Evolutionary conservation across 2,888 invertebrate species (phyloP).

Genomic region (Nudaria mundana): DNA sequence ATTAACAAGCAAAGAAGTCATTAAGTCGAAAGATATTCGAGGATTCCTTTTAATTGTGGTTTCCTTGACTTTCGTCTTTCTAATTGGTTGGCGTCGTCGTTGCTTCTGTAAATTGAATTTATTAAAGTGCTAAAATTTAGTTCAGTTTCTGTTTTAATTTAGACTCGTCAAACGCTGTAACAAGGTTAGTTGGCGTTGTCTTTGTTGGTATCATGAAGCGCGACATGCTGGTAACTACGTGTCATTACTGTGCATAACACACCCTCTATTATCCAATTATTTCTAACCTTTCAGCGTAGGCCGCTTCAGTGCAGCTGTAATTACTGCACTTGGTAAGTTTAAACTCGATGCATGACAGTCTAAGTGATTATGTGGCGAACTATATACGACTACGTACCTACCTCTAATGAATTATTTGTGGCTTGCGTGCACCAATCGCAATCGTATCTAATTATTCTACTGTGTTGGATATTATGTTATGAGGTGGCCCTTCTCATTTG

Average conservation of each 20-base stretch:
- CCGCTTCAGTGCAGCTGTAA: constrained; percentile 57
- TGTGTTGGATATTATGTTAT: constrained; percentile 41
- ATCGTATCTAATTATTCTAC: constrained; percentile 56
- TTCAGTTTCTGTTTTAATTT: constrained; percentile 14
- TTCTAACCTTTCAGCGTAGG: constrained; percentile 75
- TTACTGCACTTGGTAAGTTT: constrained; percentile 64
- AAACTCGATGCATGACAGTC: constrained; percentile 73
- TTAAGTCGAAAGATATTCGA: constrained; percentile 79
- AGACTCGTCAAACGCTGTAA: constrained; percentile 4
- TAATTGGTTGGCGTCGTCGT: constrained; percentile 75
- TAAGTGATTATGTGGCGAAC: constrained; percentile 72
- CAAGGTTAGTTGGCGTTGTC: constrained; percentile 15
- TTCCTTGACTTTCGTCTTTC: constrained; percentile 69
- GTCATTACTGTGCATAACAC: constrained; percentile 70
- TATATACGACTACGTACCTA: no score
- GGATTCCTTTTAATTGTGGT: constrained; percentile 79
- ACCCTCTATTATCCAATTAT: constrained; percentile 75
- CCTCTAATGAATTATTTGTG: constrained; percentile 76
- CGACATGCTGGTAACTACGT: constrained; percentile 51
- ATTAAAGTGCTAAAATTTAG: constrained; percentile 35
- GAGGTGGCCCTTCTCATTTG: constrained; percentile 43
- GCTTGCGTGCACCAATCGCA: constrained; percentile 65
- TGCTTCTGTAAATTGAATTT: constrained; percentile 66
- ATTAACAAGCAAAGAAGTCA: constrained; percentile 82
- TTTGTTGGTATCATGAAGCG: constrained; percentile 33